Percentiles rank a stretch among this genome's conserved stretches.
These are phyloP conservation scores for Platynereis dumerilii DNA, from an alignment of 2,888 invertebrate species.

Conservation along the genomic window DNA sequence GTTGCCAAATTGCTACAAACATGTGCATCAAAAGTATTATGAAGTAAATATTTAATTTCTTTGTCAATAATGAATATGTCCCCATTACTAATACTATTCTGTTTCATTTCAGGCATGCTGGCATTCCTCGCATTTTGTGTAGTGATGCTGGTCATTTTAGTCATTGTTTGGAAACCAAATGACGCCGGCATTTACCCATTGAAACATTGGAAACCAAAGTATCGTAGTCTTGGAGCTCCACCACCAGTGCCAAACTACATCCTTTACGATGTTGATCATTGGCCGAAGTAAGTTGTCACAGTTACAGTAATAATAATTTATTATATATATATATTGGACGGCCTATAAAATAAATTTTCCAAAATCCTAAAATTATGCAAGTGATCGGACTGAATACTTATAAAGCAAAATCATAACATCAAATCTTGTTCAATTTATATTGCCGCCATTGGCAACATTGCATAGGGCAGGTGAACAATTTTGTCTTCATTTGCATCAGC, in stretches of 20 bases:
- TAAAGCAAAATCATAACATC: no score
- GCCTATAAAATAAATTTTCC: not conserved
- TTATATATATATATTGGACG: not conserved
- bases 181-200: conserved; percentile 59
- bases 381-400: not conserved
- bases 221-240: conserved; percentile 55
- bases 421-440: no score
- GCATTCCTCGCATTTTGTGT: conserved; percentile 53
- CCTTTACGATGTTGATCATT: conserved; percentile 52
- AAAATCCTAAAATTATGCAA: not conserved
- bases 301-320: not conserved
- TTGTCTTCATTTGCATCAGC: no score
- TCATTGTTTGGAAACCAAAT: conserved; percentile 57
- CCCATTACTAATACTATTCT: not conserved
- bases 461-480: no score
- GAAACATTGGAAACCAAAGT: conserved; percentile 59
- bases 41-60: no score
- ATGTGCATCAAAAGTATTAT: no score
- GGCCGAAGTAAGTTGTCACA: conserved; percentile 35
- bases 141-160: conserved; percentile 52
- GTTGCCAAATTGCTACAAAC: conserved; percentile 1
- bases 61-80: no score
- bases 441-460: no score
- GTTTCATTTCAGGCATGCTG: conserved; percentile 45
- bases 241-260: conserved; percentile 54